These are phyloP conservation scores for Rhogogaster chlorosoma DNA, from an alignment of 2,888 invertebrate genomes.

Conservation along the genomic window DNA sequence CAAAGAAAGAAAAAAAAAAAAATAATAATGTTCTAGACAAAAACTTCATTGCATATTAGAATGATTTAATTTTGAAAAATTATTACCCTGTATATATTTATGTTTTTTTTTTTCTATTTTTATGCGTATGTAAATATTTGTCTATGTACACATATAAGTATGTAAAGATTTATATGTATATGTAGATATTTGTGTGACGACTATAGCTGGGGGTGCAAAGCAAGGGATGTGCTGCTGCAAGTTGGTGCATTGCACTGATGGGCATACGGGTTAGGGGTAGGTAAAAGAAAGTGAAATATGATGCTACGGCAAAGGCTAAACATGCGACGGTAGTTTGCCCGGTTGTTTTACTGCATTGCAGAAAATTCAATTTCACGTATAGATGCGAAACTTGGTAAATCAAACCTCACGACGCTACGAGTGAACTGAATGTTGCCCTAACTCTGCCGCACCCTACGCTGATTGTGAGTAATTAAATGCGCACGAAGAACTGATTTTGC, in stretches of 20 bases:
- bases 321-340: constrained; percentile 34
- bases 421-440: too few relatives aligned
- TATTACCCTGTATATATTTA: not conserved
- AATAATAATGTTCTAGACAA: too few relatives aligned
- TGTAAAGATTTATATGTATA: too few relatives aligned
- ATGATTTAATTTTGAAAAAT: not conserved
- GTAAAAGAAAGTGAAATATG: constrained; percentile 39
- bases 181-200: not conserved
- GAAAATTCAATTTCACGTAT: constrained; percentile 63
- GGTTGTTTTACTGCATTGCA: constrained; percentile 68
- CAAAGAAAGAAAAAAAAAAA: too few relatives aligned
- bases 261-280: not conserved
- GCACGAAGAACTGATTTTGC: too few relatives aligned
- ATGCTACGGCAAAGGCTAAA: constrained; percentile 37
- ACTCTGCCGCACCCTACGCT: too few relatives aligned
- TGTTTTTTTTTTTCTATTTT: not conserved
- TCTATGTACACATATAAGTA: too few relatives aligned
- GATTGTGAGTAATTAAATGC: too few relatives aligned
- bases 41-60: not conserved
- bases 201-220: not conserved
- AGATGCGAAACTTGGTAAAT: not conserved
- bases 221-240: not conserved
- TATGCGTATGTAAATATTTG: not conserved
- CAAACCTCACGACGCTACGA: not conserved
- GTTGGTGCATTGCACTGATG: not conserved